Evolutionary conservation across 2,113 vertebrate species (phyloP).

Genomic region (Microcebus tavaratra): DNA sequence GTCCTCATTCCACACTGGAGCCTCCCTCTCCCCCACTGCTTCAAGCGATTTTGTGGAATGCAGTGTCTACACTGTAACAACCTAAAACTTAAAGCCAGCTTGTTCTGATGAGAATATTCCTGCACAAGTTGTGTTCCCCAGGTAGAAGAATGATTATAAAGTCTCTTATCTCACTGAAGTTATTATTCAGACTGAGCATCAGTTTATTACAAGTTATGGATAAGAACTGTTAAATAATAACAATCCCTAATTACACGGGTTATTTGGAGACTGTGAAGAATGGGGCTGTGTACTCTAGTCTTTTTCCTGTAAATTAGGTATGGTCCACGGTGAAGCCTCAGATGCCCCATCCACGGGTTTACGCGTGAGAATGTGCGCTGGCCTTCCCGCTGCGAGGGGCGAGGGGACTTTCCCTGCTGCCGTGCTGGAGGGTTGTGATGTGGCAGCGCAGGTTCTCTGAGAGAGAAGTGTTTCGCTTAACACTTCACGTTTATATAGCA

Average conservation of each 20-base stretch:
- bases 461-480: background rate
- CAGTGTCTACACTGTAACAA: accelerated
- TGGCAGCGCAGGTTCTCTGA: background rate
- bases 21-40: background rate
- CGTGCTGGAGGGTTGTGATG: too few species aligned
- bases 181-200: background rate
- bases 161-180: background rate
- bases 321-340: background rate
- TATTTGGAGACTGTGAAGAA: background rate
- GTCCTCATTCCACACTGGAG: background rate
- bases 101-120: background rate
- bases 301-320: background rate
- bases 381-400: too few species aligned
- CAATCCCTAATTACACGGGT: background rate
- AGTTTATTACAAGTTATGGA: background rate
- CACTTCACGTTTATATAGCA: too few species aligned
- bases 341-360: background rate
- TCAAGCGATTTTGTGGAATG: background rate
- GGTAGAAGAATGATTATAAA: background rate
- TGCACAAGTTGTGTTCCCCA: background rate
- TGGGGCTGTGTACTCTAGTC: too few species aligned
- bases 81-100: background rate
- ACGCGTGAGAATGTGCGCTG: background rate
- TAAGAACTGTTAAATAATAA: background rate
- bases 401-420: background rate